Evolutionary conservation across 2,797 vertebrate genomes (phyloP).

Genomic region (Ctenopoma multispine): DNA sequence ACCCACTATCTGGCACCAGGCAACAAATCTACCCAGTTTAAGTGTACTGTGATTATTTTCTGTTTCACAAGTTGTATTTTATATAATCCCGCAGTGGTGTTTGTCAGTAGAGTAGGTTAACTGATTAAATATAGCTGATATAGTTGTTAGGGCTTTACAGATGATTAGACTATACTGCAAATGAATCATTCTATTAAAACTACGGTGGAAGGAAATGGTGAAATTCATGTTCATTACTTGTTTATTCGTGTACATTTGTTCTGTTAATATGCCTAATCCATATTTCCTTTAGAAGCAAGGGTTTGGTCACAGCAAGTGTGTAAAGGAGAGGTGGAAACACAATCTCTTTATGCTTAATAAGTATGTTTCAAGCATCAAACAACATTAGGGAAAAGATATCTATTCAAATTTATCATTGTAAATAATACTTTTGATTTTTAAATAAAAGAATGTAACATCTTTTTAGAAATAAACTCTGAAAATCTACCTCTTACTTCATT

Average conservation of each 20-base stretch:
- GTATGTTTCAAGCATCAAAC: slow-evolving; percentile 63
- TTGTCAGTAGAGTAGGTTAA: slow-evolving; percentile 16
- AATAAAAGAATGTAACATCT: slow-evolving; percentile 79
- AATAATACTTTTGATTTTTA: slow-evolving; percentile 83
- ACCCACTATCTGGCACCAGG: slow-evolving; percentile 24
- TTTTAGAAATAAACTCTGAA: slow-evolving; percentile 80
- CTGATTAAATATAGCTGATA: slow-evolving; percentile 28
- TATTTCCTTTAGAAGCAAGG: slow-evolving; percentile 48
- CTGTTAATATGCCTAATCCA: slow-evolving; percentile 54
- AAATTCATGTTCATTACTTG: slow-evolving; percentile 22
- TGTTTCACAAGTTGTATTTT: slow-evolving; percentile 29
- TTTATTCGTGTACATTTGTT: slow-evolving; percentile 45
- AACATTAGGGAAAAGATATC: slow-evolving; percentile 77
- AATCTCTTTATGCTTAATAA: slow-evolving; percentile 49
- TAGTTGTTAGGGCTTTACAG: slow-evolving; percentile 23
- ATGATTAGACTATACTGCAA: slow-evolving; percentile 37
- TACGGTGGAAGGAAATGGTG: slow-evolving; percentile 30
- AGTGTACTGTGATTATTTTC: slow-evolving; percentile 29
- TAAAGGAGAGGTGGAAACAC: slow-evolving; percentile 33
- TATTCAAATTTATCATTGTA: slow-evolving; percentile 80
- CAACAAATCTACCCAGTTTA: slow-evolving; percentile 3
- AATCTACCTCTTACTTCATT: slow-evolving; percentile 39
- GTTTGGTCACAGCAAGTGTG: slow-evolving; percentile 49
- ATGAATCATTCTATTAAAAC: slow-evolving; percentile 31
- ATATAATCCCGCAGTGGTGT: slow-evolving; percentile 31